These are phyloP conservation scores for Epinotia demarniana DNA, from an alignment of 2,888 invertebrate genomes.

Conservation along the genomic window DNA sequence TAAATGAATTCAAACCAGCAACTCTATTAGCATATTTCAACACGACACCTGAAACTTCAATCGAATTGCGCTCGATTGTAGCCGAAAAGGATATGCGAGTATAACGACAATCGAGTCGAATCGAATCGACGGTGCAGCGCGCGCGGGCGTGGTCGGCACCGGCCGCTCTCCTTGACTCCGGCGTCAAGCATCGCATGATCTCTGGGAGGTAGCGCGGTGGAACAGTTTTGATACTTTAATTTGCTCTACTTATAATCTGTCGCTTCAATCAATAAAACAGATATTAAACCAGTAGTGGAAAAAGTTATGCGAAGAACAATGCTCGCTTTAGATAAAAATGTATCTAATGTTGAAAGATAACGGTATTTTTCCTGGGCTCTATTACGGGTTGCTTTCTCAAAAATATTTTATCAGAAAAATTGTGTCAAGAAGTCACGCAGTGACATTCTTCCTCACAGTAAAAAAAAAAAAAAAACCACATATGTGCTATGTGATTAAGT, in stretches of 20 bases:
- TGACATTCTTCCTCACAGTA: no score
- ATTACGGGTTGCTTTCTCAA: no score
- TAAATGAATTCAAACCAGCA: constrained; percentile 22
- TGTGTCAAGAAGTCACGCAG: no score
- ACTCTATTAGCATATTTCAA: constrained; percentile 38
- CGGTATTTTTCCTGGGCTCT: no score
- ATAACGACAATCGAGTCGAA: constrained; percentile 39
- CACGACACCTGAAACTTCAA: constrained; percentile 42
- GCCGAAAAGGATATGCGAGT: constrained; percentile 42
- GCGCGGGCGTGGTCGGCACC: constrained; percentile 82
- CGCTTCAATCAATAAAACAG: no score
- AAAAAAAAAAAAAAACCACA: no score
- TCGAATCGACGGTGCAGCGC: constrained; percentile 49
- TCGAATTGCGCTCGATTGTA: constrained; percentile 40
- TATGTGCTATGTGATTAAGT: no score
- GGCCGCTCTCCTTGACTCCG: constrained; percentile 84
- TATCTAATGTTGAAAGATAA: no score
- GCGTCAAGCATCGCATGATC: constrained; percentile 84
- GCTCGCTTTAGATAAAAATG: no score
- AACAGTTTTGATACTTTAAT: constrained; percentile 66
- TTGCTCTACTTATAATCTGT: constrained; percentile 44
- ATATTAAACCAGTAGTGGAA: no score
- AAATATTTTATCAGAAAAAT: no score
- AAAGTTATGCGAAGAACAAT: no score
- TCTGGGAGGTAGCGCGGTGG: constrained; percentile 59